Base-by-base conservation (phyloP, 1,140 invertebrate species). In the Branchinecta lynchi region DNA sequence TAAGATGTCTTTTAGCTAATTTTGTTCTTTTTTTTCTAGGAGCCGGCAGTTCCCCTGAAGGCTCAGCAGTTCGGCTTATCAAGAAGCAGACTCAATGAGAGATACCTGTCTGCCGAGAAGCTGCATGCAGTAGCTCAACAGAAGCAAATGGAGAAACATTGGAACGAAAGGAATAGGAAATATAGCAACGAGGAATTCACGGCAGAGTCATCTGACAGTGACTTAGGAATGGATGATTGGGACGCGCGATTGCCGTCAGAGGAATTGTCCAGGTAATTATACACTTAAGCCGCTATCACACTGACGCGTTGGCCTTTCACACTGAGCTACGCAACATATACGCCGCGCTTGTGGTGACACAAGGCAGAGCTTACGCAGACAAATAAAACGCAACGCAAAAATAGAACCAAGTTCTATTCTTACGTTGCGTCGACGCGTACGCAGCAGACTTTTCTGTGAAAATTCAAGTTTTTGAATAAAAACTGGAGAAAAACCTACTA, bases 51-150 rank as follows among this genome's bases (percentile, higher is more conserved):
- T 81, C 76, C 80, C 0, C 79, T 77, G 20, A 83, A 83, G 74
- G 77, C 90, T 7, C 83, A 85, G 0, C 85, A 86, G 70, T 78
- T 90, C 65, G 89, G 90, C 0, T 77, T 93, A 8, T 92, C 89
- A 7, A 85, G 87, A 74, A 89, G 88, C n/a, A 84, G 87, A 70
- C 78, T 93, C 7, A 93, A 93, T 74, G 90, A 92, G 69, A 80
- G 90, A 5, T 93, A 93, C 74, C 89, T 89, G 73, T 91, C 89
- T 9, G 85, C 90, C 20, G 90, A 92, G 67, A 82, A 76, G 68
- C 67, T 76, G 84, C 83, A 76, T 82, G 82, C 75, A 73, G 65
- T 44, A 43, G 45, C 51, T 72, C 46, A 73, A 75, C 51, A 70
- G 44, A 46, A 72, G 65, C 10, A 74, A 72, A 67, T 70, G 68